Conservation (phyloP, 2,113 vertebrate genomes). For the Sakesphorus luctuosus region DNA sequence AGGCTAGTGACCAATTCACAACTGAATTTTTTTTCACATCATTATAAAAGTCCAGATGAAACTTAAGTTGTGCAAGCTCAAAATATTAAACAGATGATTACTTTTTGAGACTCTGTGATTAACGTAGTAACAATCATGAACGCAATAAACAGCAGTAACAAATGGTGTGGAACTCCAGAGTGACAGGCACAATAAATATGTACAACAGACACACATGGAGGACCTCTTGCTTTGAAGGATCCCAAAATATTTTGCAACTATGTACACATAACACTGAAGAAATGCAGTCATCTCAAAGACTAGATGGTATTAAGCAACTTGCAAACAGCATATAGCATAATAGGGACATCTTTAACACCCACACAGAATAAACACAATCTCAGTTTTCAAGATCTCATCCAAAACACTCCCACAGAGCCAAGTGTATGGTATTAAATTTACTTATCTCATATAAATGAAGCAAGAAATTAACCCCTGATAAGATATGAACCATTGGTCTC, state of each 20-base stretch:
- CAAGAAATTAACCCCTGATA: not conserved
- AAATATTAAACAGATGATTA: not conserved
- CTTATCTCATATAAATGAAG: not conserved
- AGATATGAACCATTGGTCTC: not conserved
- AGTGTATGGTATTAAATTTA: not conserved
- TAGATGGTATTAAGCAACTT: not conserved
- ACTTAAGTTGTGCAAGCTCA: not conserved
- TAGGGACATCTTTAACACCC: conserved; percentile 11
- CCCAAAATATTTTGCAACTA: not conserved
- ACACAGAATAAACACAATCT: conserved; percentile 24
- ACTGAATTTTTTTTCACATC: not conserved
- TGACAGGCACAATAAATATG: not conserved
- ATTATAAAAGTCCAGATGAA: not conserved
- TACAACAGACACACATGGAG: not conserved
- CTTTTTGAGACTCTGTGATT: not conserved
- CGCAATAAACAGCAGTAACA: not conserved
- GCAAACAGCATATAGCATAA: not conserved
- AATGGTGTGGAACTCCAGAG: not conserved
- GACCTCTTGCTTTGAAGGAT: not conserved
- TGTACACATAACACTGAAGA: not conserved
- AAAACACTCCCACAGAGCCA: conserved; percentile 23
- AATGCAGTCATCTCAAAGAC: not conserved
- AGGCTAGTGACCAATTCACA: not conserved
- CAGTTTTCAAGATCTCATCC: not conserved
- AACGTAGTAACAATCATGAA: not conserved